A percentile compares a stretch with the other conserved stretches of the same genome.
phyloP scores from a whole-genome alignment of 2,888 invertebrate genomes.

The Athalia rosae region DNA sequence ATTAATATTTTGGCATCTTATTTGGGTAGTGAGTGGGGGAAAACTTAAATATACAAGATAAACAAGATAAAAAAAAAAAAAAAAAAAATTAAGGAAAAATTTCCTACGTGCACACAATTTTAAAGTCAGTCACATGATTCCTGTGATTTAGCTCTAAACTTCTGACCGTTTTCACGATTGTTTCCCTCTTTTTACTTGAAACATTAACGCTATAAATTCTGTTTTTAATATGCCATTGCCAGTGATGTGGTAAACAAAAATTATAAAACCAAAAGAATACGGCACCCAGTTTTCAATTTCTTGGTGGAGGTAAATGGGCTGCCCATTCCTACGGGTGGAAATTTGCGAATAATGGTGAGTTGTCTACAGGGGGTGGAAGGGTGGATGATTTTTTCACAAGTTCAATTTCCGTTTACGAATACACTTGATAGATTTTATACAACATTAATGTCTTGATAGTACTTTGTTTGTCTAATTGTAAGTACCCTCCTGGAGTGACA shows the following conservation, averaged over 20 bases:
- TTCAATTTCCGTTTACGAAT: no score
- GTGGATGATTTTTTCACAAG: no score
- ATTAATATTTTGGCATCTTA: neutral
- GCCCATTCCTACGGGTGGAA: neutral
- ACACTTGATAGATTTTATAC: no score
- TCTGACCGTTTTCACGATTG: neutral
- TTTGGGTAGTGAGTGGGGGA: constrained; percentile 11
- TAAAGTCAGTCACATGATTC: constrained; percentile 24
- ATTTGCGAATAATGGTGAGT: neutral
- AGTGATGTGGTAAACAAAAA: no score
- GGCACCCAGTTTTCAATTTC: neutral
- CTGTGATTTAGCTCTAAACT: neutral
- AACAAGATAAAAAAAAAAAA: neutral
- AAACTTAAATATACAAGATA: neutral
- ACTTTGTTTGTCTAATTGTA: no score
- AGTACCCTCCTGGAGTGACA: no score
- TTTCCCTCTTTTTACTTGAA: neutral
- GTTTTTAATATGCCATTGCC: no score
- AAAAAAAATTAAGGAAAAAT: neutral
- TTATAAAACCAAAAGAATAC: no score
- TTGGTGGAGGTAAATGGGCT: neutral
- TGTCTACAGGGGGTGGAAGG: neutral
- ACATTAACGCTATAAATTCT: neutral
- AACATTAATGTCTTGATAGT: no score
- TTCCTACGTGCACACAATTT: neutral